A percentile compares a stretch with the other conserved stretches of the same genome.
Conservation (phyloP, 1,140 invertebrate species). For the Musca domestica region DNA sequence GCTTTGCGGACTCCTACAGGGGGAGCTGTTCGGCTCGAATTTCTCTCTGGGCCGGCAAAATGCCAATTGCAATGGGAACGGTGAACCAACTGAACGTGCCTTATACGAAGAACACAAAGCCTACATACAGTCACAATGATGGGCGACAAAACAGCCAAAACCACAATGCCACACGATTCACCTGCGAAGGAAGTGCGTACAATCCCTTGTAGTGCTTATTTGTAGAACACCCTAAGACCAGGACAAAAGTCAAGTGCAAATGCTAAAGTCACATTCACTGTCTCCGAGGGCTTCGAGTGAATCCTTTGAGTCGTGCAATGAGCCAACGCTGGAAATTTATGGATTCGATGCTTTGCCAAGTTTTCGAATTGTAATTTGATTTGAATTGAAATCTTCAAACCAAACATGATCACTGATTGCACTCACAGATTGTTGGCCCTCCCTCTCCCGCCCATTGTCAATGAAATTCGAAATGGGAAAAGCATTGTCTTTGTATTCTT, state of each 20-base stretch:
- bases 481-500: too few relatives aligned
- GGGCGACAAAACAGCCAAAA: slow-evolving; percentile 1
- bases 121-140: background rate
- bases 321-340: too few relatives aligned
- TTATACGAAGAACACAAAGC: background rate
- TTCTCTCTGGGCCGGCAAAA: slow-evolving; percentile 29
- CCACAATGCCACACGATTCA: background rate
- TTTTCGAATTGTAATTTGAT: too few relatives aligned
- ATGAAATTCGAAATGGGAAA: too few relatives aligned
- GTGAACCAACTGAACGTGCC: background rate
- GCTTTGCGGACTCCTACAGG: slow-evolving; percentile 46
- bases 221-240: background rate
- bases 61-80: background rate
- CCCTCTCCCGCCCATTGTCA: too few relatives aligned
- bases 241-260: slow-evolving; percentile 8
- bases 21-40: slow-evolving; percentile 47
- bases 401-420: too few relatives aligned
- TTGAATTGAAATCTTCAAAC: too few relatives aligned
- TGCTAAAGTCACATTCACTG: slow-evolving; percentile 1
- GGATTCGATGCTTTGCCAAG: too few relatives aligned
- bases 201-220: slow-evolving; percentile 1
- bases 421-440: too few relatives aligned
- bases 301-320: too few relatives aligned
- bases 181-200: slow-evolving; percentile 22
- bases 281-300: too few relatives aligned